Conservation (phyloP, 2,113 vertebrate genomes). For the Dasyprocta punctata region DNA sequence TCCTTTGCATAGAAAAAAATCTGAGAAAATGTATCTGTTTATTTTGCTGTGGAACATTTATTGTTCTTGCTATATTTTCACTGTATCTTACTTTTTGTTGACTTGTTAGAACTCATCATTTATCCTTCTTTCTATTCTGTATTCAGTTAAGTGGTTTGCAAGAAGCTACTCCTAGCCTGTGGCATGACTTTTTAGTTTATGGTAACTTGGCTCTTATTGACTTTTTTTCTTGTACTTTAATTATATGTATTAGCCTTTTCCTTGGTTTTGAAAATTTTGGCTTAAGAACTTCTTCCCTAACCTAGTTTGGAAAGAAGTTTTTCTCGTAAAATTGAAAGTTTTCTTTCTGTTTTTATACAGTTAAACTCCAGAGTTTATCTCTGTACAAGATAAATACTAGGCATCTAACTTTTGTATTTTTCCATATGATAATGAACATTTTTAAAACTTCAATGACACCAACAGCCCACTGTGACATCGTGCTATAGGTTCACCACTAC, state of each 20-base stretch:
- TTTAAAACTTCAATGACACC: neutral
- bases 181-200: neutral
- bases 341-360: neutral
- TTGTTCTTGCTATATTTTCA: neutral
- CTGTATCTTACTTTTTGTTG: neutral
- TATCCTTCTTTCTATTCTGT: neutral
- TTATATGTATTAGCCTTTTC: constrained; percentile 8
- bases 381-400: neutral
- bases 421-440: neutral
- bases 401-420: neutral
- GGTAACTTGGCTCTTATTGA: neutral
- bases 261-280: neutral
- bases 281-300: constrained; percentile 30
- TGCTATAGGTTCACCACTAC: neutral
- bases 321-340: constrained; percentile 2
- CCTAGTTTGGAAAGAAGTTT: constrained; percentile 29
- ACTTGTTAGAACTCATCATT: neutral
- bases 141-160: neutral
- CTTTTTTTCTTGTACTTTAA: neutral
- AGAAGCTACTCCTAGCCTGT: neutral
- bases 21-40: neutral
- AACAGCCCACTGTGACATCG: neutral
- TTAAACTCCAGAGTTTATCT: constrained; percentile 12
- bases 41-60: neutral
- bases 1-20: neutral